Percentiles rank a stretch among this genome's conserved stretches.
Evolutionary conservation across 2,113 vertebrate genomes (phyloP).

Genomic region (Rhea americana): DNA sequence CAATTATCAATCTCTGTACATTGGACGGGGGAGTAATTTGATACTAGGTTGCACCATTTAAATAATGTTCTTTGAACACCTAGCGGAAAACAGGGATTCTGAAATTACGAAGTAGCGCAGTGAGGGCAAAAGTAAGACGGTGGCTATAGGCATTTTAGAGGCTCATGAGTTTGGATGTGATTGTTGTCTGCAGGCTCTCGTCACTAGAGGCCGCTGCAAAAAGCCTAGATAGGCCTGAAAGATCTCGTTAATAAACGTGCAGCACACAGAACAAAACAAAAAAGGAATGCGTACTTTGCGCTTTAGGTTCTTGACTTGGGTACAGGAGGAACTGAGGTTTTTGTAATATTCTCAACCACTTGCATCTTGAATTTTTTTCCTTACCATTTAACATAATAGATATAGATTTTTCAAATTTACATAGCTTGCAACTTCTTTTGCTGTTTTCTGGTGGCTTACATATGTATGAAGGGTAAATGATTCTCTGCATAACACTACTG

Average conservation of each 20-base stretch:
- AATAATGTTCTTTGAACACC: accelerated
- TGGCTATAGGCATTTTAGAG: not conserved
- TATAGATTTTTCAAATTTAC: not conserved
- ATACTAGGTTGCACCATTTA: not conserved
- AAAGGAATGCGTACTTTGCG: not conserved
- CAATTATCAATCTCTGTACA: not conserved
- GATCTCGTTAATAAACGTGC: not conserved
- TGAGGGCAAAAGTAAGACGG: not conserved
- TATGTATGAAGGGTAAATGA: not conserved
- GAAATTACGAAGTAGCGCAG: accelerated
- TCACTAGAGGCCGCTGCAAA: not conserved
- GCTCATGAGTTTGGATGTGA: not conserved
- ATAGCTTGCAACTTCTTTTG: constrained; percentile 30
- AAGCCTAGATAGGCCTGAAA: not conserved
- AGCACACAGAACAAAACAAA: not conserved
- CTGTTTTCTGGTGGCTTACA: not conserved
- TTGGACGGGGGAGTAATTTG: not conserved
- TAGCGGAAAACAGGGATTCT: not conserved
- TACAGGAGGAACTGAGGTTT: not conserved
- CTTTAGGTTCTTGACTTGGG: not conserved
- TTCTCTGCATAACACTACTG: not conserved
- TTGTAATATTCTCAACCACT: not conserved
- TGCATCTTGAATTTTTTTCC: not conserved
- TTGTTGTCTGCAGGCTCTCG: not conserved
- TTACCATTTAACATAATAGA: not conserved